Base-by-base conservation (phyloP, 2,888 invertebrate species). In the Serripes groenlandicus region DNA sequence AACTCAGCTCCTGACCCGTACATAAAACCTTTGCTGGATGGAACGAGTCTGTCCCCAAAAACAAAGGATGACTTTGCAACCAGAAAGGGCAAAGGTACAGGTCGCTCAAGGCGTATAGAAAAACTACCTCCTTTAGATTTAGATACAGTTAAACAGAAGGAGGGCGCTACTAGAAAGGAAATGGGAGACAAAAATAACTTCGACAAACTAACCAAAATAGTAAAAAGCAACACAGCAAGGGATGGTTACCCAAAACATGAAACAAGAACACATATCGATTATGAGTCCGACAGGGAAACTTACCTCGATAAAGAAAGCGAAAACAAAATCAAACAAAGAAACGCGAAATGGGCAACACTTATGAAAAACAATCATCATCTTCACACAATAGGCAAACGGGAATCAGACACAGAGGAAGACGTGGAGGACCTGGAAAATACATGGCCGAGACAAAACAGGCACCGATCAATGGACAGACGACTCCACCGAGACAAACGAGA, bases 1-100 rank as follows among this genome's bases (percentile, higher is more conserved):
- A 56, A 72, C 21, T 56, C 58, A 1, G 72, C 42, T 2, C 35
- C 35, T 37, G 72, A 72, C 21, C 35, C 37, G 21, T 34, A 56
- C 30, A 30, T 35, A 4, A 56, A 60, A 11, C 60, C 34, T 18
- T 15, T 32, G 2, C 3, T 21, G 18, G 32, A 54, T 1, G 54
- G 34, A 3, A 23, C n/a, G 0, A n/a, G n/a, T n/a, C 49, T 49
- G 18, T 49, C 49, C 15, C 5, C 34, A 34, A 62, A 23, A 62
- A 34, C 62, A 11, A n/a, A 18, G n/a, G 62, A 62, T 34, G 62
- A 62, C n/a, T 2, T 62, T 32, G 30, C 32, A 62, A 15, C 32
- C 18, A 34, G n/a, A 15, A 7, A 34, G 32, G n/a, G 5, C 15
- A 3, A 34, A n/a, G 34, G 34, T 34, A 30, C 34, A 62, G 34